phyloP scores from a whole-genome alignment of 2,888 invertebrate species.

The Oxystoma pomonae region DNA sequence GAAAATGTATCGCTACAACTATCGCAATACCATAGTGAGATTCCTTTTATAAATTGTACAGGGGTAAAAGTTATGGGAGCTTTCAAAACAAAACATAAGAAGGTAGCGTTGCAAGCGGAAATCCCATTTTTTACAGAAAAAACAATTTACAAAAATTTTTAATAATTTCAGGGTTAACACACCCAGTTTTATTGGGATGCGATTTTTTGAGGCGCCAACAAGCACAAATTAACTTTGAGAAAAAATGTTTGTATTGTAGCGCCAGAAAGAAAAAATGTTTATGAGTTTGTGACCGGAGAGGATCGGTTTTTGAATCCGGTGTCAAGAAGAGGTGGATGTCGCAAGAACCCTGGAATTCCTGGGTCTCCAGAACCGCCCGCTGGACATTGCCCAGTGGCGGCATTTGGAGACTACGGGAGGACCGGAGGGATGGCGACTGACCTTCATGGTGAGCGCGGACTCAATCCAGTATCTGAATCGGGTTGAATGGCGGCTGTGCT shows the following conservation, averaged over 20 bases:
- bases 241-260: constrained; percentile 16
- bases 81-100: constrained; percentile 8
- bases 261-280: no score
- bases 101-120: constrained; percentile 8
- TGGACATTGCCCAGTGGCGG: no score
- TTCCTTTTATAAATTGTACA: constrained; percentile 17
- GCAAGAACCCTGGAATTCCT: no score
- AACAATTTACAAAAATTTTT: constrained; percentile 20
- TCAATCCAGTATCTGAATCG: no score
- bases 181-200: not conserved
- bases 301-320: no score
- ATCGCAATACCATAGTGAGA: constrained; percentile 7
- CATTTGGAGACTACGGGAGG: no score
- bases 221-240: constrained; percentile 19
- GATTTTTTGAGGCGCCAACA: constrained; percentile 10
- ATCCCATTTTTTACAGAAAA: constrained; percentile 12
- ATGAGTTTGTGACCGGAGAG: no score
- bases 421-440: no score
- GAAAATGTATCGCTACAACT: constrained; percentile 17
- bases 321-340: no score
- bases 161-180: constrained; percentile 14
- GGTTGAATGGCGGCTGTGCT: no score
- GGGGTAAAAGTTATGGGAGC: constrained; percentile 18
- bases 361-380: no score
- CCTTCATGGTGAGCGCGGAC: no score